A percentile compares a stretch with the other conserved stretches of the same genome.
Conservation (phyloP, 2,113 vertebrate species). For the Philantomba maxwellii region DNA sequence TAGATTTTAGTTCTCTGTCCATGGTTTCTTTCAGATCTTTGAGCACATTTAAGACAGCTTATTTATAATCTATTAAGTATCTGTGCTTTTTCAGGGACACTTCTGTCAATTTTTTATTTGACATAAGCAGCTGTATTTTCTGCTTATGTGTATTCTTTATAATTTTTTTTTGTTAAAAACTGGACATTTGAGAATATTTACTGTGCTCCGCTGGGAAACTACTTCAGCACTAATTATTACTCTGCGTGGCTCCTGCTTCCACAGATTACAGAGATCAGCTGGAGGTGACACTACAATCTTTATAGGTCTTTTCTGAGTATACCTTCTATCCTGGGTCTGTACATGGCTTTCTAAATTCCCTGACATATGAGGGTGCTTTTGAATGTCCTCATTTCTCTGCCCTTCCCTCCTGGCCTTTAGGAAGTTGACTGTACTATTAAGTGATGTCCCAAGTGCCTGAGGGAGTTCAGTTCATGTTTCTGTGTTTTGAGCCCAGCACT, state of each 20-base stretch:
- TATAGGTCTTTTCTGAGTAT: not conserved
- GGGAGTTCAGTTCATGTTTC: not conserved
- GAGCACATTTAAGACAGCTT: not conserved
- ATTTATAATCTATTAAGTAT: not conserved
- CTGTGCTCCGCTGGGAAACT: not conserved
- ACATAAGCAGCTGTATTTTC: not conserved
- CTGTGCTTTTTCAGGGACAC: not conserved
- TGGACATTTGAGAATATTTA: not conserved
- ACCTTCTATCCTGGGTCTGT: not conserved
- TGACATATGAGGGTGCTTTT: not conserved
- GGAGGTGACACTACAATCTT: not conserved
- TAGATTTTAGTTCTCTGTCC: not conserved
- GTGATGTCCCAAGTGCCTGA: not conserved
- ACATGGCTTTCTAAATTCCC: not conserved
- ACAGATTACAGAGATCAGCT: not conserved
- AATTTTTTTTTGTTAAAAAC: not conserved
- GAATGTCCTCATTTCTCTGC: not conserved
- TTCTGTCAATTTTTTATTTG: not conserved
- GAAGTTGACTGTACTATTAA: not conserved
- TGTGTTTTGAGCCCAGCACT: not conserved
- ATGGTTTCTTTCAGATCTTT: not conserved
- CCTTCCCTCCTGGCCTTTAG: not conserved
- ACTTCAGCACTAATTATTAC: not conserved
- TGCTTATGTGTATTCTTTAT: not conserved
- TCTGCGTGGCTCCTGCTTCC: not conserved